phyloP scores from a whole-genome alignment of 2,113 vertebrate genomes.

The Terrapene triunguis region DNA sequence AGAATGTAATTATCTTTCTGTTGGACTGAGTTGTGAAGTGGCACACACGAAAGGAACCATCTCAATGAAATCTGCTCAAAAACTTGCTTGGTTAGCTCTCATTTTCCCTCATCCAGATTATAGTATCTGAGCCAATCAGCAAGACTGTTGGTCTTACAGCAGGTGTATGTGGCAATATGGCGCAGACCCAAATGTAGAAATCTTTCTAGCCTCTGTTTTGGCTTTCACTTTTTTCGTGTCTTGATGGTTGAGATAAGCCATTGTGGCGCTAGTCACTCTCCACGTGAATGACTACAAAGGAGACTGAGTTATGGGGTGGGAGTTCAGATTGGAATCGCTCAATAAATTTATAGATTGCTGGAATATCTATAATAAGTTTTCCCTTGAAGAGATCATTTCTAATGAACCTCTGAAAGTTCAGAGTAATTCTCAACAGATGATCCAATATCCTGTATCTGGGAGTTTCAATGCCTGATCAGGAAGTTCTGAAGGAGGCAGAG shows the following conservation, averaged over 20 bases:
- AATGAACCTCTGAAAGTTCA: neutral
- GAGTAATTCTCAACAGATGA: neutral
- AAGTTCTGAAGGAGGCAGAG: neutral
- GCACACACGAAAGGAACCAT: neutral
- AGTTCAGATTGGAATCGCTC: neutral
- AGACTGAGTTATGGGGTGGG: neutral
- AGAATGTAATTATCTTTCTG: neutral
- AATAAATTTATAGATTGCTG: neutral
- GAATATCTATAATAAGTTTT: neutral
- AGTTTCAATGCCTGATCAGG: neutral
- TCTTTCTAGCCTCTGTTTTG: neutral
- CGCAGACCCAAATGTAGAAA: neutral
- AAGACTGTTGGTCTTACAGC: neutral
- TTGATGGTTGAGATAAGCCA: neutral
- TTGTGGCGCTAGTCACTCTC: neutral
- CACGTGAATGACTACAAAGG: neutral
- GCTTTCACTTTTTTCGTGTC: neutral
- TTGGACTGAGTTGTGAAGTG: neutral
- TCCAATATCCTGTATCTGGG: neutral
- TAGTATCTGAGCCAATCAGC: neutral
- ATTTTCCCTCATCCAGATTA: neutral
- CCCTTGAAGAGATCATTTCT: neutral
- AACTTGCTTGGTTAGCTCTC: neutral
- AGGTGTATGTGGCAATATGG: neutral
- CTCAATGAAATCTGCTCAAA: neutral